Conservation (phyloP, 1,140 invertebrate genomes). For the Parapsyche elsis region DNA sequence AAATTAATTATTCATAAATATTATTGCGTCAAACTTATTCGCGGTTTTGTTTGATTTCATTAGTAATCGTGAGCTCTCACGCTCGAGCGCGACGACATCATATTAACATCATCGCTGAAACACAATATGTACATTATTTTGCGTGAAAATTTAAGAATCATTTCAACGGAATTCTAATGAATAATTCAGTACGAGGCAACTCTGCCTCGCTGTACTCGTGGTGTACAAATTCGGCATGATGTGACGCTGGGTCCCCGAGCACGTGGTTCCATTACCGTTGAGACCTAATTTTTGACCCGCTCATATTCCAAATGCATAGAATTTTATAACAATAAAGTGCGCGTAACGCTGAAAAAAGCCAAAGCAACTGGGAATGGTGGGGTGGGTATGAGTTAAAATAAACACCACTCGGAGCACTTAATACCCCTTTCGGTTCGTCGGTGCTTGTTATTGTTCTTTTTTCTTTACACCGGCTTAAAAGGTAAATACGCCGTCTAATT, state of each 20-base stretch:
- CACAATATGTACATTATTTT: too few species aligned
- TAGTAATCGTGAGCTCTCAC: too few species aligned
- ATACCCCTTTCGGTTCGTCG: background rate
- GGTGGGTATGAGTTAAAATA: background rate
- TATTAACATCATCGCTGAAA: too few species aligned
- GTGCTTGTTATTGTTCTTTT: background rate
- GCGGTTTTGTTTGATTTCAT: too few species aligned
- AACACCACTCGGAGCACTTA: background rate
- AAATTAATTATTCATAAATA: too few species aligned
- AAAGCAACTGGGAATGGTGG: background rate
- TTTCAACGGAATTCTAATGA: background rate
- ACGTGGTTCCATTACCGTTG: background rate
- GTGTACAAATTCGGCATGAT: constrained; percentile 19
- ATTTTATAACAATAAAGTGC: constrained; percentile 44
- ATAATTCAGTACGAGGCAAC: background rate
- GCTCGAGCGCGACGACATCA: too few species aligned
- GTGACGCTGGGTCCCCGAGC: background rate
- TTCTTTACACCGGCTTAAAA: background rate
- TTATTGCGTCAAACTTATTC: too few species aligned
- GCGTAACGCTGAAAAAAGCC: background rate
- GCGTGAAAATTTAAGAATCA: background rate
- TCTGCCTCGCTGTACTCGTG: background rate
- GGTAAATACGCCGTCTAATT: background rate
- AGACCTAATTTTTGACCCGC: constrained; percentile 26
- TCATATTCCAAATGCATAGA: constrained; percentile 46